Percentiles rank a stretch among this genome's conserved stretches.
These are phyloP conservation scores for Paramormyrops hopkinsi DNA, from an alignment of 2,797 vertebrate genomes.

Conservation along the genomic window DNA sequence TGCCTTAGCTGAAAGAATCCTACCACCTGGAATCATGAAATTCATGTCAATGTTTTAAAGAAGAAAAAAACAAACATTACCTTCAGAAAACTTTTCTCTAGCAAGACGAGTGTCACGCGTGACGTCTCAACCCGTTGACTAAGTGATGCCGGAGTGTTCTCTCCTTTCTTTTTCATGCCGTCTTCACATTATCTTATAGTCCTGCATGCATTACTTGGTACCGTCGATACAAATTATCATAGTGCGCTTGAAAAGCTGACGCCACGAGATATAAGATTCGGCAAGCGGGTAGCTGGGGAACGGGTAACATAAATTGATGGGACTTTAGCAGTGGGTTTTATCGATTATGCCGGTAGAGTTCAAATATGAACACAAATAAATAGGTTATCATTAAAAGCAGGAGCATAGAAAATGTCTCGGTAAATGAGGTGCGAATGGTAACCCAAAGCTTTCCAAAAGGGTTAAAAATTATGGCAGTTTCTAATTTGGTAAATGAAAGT, in stretches of 20 bases:
- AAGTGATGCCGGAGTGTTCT: neutral
- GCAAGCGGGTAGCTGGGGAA: conserved; percentile 34
- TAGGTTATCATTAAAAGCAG: conserved; percentile 44
- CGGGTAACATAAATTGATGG: conserved; percentile 57
- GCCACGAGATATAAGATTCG: conserved; percentile 47
- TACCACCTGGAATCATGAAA: neutral
- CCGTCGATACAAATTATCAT: conserved; percentile 62
- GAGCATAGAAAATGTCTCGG: conserved; percentile 27
- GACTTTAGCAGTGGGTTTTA: conserved; percentile 52
- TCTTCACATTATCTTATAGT: neutral
- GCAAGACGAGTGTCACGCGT: neutral
- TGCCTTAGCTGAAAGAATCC: neutral
- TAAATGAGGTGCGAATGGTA: neutral
- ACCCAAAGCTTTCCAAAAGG: neutral
- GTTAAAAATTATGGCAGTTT: neutral
- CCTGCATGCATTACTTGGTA: conserved; percentile 25
- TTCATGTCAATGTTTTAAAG: neutral
- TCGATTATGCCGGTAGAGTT: conserved; percentile 57
- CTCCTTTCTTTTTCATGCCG: neutral
- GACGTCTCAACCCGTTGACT: neutral
- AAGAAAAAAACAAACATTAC: neutral
- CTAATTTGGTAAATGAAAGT: neutral
- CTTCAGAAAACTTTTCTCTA: neutral
- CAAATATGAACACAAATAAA: conserved; percentile 50
- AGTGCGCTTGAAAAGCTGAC: conserved; percentile 37